Evolutionary conservation across 2,888 invertebrate genomes (phyloP).

Genomic region (Pristionchus arcanus): DNA sequence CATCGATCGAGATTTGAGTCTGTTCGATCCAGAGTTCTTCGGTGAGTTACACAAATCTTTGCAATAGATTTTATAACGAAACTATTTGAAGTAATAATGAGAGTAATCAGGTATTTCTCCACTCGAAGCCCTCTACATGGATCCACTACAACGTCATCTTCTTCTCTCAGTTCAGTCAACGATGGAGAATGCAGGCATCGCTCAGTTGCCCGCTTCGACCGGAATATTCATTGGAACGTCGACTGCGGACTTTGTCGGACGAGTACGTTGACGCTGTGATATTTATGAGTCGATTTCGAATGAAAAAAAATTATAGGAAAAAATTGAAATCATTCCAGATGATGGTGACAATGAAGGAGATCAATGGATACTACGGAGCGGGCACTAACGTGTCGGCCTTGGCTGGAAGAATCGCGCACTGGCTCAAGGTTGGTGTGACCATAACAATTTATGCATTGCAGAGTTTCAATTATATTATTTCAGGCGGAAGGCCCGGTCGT

Average conservation of each 20-base stretch:
- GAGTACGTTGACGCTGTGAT: slow-evolving; percentile 40
- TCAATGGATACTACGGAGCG: slow-evolving; percentile 89
- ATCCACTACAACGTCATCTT: slow-evolving; percentile 86
- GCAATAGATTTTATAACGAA: background rate
- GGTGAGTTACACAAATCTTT: slow-evolving; percentile 54
- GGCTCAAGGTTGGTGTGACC: slow-evolving; percentile 52
- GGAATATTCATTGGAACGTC: slow-evolving; percentile 93
- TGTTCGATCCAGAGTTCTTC: slow-evolving; percentile 80
- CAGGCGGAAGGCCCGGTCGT: slow-evolving; percentile 88
- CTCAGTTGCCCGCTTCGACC: slow-evolving; percentile 89
- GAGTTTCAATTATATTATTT: too few relatives aligned
- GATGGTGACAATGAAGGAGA: slow-evolving; percentile 42
- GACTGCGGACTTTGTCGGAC: slow-evolving; percentile 70
- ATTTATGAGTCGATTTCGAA: background rate
- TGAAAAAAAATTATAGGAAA: background rate
- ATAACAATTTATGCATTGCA: too few relatives aligned
- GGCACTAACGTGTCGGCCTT: slow-evolving; percentile 93
- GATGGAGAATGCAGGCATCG: slow-evolving; percentile 82
- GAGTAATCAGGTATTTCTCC: slow-evolving; percentile 71
- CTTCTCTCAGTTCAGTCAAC: slow-evolving; percentile 77
- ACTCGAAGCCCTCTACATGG: slow-evolving; percentile 85
- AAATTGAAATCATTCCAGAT: slow-evolving; percentile 7
- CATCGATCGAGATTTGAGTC: slow-evolving; percentile 60
- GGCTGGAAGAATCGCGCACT: slow-evolving; percentile 92
- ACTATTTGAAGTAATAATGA: background rate